Conservation (phyloP, 2,888 invertebrate species). For the Campoletis raptor region DNA sequence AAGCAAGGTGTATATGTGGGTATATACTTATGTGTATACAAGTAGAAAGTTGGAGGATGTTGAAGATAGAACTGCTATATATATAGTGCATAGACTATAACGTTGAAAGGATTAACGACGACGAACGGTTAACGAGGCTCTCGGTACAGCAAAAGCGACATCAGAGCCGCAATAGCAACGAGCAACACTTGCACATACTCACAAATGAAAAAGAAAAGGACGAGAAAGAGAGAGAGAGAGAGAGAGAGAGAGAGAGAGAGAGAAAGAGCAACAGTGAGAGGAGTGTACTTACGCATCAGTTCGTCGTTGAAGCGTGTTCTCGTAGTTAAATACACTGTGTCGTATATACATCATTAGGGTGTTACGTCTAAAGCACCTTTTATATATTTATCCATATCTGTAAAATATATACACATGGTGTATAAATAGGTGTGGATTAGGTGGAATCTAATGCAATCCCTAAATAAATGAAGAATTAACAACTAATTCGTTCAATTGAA, state of each 20-base stretch:
- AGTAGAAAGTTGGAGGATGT: conserved; percentile 1
- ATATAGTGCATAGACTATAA: conserved; percentile 17
- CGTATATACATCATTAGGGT: conserved; percentile 33
- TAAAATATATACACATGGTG: neutral
- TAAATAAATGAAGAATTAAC: neutral
- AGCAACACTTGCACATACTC: conserved; percentile 24
- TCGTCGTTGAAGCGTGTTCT: conserved; percentile 48
- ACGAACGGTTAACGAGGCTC: conserved; percentile 63
- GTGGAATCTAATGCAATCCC: neutral
- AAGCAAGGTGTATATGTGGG: neutral
- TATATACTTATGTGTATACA: neutral
- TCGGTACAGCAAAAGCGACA: conserved; percentile 50
- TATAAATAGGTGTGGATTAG: neutral
- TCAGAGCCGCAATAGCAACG: conserved; percentile 45
- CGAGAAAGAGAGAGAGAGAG: conserved; percentile 18
- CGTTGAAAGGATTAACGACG: conserved; percentile 66
- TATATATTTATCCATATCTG: conserved; percentile 1
- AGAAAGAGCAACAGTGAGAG: conserved; percentile 12
- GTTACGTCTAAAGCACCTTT: conserved; percentile 5
- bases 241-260: neutral
- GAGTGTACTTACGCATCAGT: conserved; percentile 45
- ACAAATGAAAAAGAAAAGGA: conserved; percentile 11
- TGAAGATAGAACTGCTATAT: neutral
- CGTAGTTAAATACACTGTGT: conserved; percentile 38
- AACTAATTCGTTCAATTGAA: neutral